Percentiles rank a stretch among this genome's conserved stretches.
These are phyloP conservation scores for Paradoxurus hermaphroditus DNA, from an alignment of 2,113 vertebrate genomes.

Conservation along the genomic window DNA sequence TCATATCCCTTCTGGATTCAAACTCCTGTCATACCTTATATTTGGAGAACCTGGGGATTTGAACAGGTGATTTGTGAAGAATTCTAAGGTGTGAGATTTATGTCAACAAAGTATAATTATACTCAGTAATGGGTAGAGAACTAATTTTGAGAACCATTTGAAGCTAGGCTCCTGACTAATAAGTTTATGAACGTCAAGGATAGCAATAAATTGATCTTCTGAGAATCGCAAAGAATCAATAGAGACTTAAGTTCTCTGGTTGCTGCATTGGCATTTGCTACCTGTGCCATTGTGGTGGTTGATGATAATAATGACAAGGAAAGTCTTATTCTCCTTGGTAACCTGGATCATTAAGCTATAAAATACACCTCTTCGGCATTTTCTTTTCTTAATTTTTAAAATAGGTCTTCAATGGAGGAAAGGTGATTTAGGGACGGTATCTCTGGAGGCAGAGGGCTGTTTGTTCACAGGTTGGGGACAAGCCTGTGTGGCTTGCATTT, in stretches of 20 bases:
- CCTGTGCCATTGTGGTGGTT: neutral
- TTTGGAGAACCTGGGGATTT: neutral
- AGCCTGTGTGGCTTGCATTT: constrained; percentile 55
- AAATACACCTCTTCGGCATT: neutral
- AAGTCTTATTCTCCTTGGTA: neutral
- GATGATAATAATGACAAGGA: neutral
- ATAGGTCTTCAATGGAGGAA: constrained; percentile 11
- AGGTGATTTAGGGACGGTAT: constrained; percentile 40
- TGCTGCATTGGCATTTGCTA: neutral
- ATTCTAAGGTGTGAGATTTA: neutral
- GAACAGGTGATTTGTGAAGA: neutral
- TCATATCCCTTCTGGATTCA: neutral
- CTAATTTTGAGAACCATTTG: neutral
- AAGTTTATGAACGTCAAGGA: neutral
- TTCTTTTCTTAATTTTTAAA: constrained; percentile 36
- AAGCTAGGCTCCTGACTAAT: neutral
- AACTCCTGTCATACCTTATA: neutral
- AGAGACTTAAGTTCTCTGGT: neutral
- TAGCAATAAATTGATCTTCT: neutral
- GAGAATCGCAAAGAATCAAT: neutral
- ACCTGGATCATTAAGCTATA: neutral
- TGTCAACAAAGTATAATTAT: neutral
- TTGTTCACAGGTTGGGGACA: constrained; percentile 39
- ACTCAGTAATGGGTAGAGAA: neutral
- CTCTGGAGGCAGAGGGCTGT: constrained; percentile 47